These are phyloP conservation scores for Diacarnus erythraeanus DNA, from an alignment of 37 sponge, comb jelly and placozoan species.

Conservation along the genomic window DNA sequence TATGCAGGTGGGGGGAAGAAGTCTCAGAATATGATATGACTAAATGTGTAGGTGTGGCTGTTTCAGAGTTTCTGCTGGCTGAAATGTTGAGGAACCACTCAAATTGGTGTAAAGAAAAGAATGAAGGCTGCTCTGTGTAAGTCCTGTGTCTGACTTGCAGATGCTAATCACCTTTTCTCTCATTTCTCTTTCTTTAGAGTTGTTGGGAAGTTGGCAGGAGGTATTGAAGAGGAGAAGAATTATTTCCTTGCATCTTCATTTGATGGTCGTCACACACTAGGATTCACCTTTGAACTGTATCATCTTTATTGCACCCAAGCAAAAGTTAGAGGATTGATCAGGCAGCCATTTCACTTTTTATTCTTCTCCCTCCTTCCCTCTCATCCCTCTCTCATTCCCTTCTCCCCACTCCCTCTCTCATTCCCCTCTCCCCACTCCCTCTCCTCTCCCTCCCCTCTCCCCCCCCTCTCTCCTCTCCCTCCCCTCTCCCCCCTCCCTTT, in stretches of 20 bases:
- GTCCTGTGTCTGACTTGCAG: neutral
- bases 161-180: neutral
- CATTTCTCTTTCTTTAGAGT: neutral
- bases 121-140: conserved; percentile 21
- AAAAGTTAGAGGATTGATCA: conserved; percentile 27
- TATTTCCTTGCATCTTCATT: conserved; percentile 9
- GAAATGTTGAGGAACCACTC: conserved; percentile 25
- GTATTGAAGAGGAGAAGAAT: conserved; percentile 44
- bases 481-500: too few relatives aligned
- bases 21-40: neutral
- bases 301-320: conserved; percentile 35
- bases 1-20: neutral
- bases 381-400: too few relatives aligned
- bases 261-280: conserved; percentile 40
- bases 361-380: too few relatives aligned
- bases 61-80: neutral
- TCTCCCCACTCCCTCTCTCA: too few relatives aligned
- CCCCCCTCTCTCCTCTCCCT: too few relatives aligned
- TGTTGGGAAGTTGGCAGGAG: neutral
- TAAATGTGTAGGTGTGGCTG: conserved; percentile 15
- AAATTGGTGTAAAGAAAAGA: conserved; percentile 1
- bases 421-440: too few relatives aligned
- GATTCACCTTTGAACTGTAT: conserved; percentile 57
- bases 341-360: too few relatives aligned
- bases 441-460: too few relatives aligned